A percentile compares a stretch with the other conserved stretches of the same genome.
These are phyloP conservation scores for Pemphredon lugubris DNA, from an alignment of 2,888 invertebrate species.

Conservation along the genomic window DNA sequence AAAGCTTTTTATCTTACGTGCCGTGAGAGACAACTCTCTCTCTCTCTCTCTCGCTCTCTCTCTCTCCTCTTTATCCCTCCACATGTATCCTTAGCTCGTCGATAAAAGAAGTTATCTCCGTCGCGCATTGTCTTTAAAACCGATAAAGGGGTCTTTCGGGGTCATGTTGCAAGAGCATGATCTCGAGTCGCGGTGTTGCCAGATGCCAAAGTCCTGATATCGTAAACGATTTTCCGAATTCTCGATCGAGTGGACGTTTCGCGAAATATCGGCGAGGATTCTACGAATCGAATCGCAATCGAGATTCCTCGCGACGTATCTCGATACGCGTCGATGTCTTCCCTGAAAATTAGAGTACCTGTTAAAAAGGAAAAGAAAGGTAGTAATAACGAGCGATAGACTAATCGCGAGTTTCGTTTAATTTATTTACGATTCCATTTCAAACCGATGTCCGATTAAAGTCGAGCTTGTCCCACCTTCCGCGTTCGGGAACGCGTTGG, in stretches of 20 bases:
- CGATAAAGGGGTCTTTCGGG: conserved; percentile 52
- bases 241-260: not conserved
- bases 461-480: no score
- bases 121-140: conserved; percentile 49
- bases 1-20: conserved; percentile 32
- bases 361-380: no score
- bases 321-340: no score
- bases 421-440: no score
- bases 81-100: conserved; percentile 17
- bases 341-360: no score
- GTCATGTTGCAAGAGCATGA: conserved; percentile 59
- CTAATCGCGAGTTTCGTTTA: no score
- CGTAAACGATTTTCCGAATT: not conserved
- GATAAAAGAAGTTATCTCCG: conserved; percentile 39
- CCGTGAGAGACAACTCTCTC: not conserved
- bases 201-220: not conserved
- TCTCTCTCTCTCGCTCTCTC: conserved; percentile 1
- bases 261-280: not conserved
- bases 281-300: no score
- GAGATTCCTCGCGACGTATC: no score
- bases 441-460: no score
- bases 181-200: conserved; percentile 23
- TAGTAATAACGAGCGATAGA: no score
- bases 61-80: conserved; percentile 5
- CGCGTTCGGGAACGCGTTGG: conserved; percentile 25